A percentile compares a stretch with the other conserved stretches of the same genome.
Conservation (phyloP, 2,797 vertebrate genomes). For the Enteromius paludinosus region DNA sequence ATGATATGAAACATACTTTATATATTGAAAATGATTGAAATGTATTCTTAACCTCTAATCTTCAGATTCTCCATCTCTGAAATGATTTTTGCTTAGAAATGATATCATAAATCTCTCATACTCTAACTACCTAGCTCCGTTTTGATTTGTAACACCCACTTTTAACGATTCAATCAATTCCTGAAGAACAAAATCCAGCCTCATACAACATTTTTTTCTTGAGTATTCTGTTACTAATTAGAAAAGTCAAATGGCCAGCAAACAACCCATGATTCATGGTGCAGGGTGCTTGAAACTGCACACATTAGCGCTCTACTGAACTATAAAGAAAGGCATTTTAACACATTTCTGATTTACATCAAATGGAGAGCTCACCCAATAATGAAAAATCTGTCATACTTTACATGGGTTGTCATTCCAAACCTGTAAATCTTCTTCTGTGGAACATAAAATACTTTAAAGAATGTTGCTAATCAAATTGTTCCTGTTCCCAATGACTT, state of each 20-base stretch:
- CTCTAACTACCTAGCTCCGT: neutral
- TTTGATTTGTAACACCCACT: constrained; percentile 15
- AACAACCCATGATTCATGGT: neutral
- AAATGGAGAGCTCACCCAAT: neutral
- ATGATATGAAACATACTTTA: neutral
- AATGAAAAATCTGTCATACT: neutral
- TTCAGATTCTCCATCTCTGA: neutral
- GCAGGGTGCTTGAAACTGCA: neutral
- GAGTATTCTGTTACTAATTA: constrained; percentile 2
- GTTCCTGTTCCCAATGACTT: neutral
- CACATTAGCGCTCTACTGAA: neutral
- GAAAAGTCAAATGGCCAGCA: neutral
- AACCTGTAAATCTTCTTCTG: neutral
- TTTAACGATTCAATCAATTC: neutral
- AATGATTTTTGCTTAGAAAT: neutral
- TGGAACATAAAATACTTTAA: neutral
- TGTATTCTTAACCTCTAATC: neutral
- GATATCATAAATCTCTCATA: neutral
- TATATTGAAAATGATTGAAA: neutral
- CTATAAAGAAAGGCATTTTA: neutral
- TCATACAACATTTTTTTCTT: neutral
- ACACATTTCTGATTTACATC: neutral
- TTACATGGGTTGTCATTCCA: neutral
- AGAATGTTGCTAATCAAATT: neutral
- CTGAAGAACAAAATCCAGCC: constrained; percentile 6